Conservation (phyloP, 92 coral and sea anemone species). For the Palythoa grandiflora region DNA sequence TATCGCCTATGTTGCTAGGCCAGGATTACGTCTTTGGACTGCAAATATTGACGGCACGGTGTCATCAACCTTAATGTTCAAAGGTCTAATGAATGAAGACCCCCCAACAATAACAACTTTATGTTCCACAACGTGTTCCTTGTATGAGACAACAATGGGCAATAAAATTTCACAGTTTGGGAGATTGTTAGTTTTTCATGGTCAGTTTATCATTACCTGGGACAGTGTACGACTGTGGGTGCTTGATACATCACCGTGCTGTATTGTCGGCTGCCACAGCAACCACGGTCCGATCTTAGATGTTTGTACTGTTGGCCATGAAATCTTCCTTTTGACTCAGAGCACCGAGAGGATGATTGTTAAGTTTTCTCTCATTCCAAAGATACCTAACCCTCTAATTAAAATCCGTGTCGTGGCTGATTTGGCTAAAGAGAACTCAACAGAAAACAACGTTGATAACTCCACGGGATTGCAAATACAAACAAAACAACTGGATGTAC, state of each 20-base stretch:
- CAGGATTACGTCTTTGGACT: slow-evolving; percentile 94
- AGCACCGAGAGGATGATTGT: slow-evolving; percentile 74
- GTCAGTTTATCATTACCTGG: slow-evolving; percentile 94
- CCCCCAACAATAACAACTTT: slow-evolving; percentile 89
- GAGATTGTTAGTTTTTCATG: slow-evolving; percentile 72
- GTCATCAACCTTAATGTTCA: slow-evolving; percentile 91
- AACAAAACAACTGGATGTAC: background rate
- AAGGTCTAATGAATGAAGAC: slow-evolving; percentile 80
- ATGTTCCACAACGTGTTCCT: slow-evolving; percentile 53
- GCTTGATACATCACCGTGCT: slow-evolving; percentile 86
- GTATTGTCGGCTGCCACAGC: slow-evolving; percentile 83
- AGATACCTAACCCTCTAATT: slow-evolving; percentile 78
- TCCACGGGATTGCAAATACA: too few species aligned
- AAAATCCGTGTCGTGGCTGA: slow-evolving; percentile 51
- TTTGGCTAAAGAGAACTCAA: slow-evolving; percentile 33
- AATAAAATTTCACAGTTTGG: slow-evolving; percentile 78
- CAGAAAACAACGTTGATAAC: background rate
- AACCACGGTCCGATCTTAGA: slow-evolving; percentile 84
- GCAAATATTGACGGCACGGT: slow-evolving; percentile 85
- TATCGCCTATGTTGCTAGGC: slow-evolving; percentile 73
- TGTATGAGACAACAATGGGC: slow-evolving; percentile 46
- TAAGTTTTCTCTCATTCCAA: slow-evolving; percentile 79
- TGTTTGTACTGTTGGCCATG: slow-evolving; percentile 89
- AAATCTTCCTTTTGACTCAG: slow-evolving; percentile 81
- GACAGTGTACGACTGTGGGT: slow-evolving; percentile 87